Percentiles rank a stretch among this genome's conserved stretches.
Evolutionary conservation across 2,888 invertebrate genomes (phyloP).

Genomic region (Noctuana brunneofusca): DNA sequence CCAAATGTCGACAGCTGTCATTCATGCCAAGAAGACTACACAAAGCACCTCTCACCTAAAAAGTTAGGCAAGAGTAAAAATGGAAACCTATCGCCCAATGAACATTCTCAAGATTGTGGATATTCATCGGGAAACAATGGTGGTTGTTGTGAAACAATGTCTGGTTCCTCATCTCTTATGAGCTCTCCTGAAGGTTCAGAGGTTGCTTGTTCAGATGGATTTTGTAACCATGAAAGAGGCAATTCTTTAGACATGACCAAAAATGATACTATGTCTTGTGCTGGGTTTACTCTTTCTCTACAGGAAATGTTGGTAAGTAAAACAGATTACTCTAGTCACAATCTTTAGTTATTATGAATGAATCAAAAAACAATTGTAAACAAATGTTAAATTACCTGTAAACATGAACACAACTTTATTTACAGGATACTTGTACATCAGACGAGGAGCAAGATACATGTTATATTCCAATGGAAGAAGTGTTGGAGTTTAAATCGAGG

Average conservation of each 20-base stretch:
- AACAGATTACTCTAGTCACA: not conserved
- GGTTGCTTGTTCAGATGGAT: slow-evolving; percentile 93
- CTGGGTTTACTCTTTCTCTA: slow-evolving; percentile 84
- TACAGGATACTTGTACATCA: slow-evolving; percentile 89
- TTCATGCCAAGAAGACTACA: slow-evolving; percentile 79
- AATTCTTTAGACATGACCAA: slow-evolving; percentile 71
- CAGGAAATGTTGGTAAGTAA: slow-evolving; percentile 90
- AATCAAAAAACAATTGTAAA: not conserved
- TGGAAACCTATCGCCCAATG: slow-evolving; percentile 84
- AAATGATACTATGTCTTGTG: slow-evolving; percentile 68
- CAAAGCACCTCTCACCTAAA: slow-evolving; percentile 66
- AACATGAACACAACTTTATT: slow-evolving; percentile 5
- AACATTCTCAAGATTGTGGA: slow-evolving; percentile 92
- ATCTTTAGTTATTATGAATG: not conserved
- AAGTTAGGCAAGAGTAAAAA: slow-evolving; percentile 73
- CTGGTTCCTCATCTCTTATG: slow-evolving; percentile 88
- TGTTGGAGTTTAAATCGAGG: slow-evolving; percentile 92
- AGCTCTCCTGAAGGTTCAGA: slow-evolving; percentile 96
- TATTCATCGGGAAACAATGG: slow-evolving; percentile 94
- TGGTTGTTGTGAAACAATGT: slow-evolving; percentile 86
- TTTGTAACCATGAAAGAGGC: slow-evolving; percentile 89
- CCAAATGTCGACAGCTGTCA: slow-evolving; percentile 64
- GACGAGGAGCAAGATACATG: slow-evolving; percentile 90
- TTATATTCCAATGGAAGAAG: slow-evolving; percentile 94
- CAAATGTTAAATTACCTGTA: too few species aligned